Conservation (phyloP, 2,888 invertebrate genomes). For the Sabatieria punctata region DNA sequence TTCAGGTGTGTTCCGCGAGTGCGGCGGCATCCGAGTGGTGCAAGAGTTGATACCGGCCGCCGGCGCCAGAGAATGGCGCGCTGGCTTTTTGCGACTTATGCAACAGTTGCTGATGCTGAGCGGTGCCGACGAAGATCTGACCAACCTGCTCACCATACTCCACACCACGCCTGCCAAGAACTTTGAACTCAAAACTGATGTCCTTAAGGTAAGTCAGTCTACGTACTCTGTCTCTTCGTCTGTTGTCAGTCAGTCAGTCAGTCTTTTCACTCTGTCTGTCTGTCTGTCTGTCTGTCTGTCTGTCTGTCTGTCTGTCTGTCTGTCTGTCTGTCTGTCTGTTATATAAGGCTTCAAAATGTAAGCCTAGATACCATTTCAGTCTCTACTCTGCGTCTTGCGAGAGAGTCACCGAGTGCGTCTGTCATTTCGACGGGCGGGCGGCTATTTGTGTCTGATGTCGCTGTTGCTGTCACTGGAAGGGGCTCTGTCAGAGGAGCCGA, state of each 20-base stretch:
- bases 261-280: no score
- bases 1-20: slow-evolving; percentile 64
- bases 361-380: slow-evolving; percentile 33
- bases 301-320: no score
- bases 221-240: not conserved
- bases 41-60: slow-evolving; percentile 49
- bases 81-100: slow-evolving; percentile 47
- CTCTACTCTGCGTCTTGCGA: slow-evolving; percentile 65
- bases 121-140: slow-evolving; percentile 92
- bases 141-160: slow-evolving; percentile 70
- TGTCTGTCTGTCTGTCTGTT: no score
- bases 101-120: slow-evolving; percentile 70
- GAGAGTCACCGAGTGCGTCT: slow-evolving; percentile 92
- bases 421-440: slow-evolving; percentile 90
- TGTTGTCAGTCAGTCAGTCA: not conserved
- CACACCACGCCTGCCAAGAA: slow-evolving; percentile 72
- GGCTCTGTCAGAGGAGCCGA: slow-evolving; percentile 34
- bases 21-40: slow-evolving; percentile 76
- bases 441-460: slow-evolving; percentile 91
- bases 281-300: no score
- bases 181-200: slow-evolving; percentile 66
- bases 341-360: no score
- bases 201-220: slow-evolving; percentile 48
- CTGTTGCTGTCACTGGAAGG: slow-evolving; percentile 80
- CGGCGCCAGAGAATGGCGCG: slow-evolving; percentile 21